A percentile compares a stretch with the other conserved stretches of the same genome.
phyloP scores from a whole-genome alignment of 2,888 invertebrate species.

The Cephus nigrinus region DNA sequence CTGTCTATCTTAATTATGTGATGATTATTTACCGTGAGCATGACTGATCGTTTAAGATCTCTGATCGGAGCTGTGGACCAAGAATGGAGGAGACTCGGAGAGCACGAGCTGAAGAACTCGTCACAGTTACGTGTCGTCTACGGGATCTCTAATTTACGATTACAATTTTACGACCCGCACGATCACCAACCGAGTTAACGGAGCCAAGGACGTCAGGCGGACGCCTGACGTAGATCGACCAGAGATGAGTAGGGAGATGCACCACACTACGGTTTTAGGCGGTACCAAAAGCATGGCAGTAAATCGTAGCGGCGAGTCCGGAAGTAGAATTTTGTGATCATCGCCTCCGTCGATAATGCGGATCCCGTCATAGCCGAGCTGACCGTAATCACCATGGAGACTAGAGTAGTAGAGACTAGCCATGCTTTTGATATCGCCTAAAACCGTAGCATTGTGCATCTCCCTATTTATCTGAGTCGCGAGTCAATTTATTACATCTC shows the following conservation, averaged over 20 bases:
- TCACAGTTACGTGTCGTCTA: constrained; percentile 21
- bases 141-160: constrained; percentile 26
- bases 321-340: too few species aligned
- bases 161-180: constrained; percentile 19
- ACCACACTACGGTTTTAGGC: too few species aligned
- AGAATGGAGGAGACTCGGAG: background rate
- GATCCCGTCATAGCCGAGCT: too few species aligned
- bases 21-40: constrained; percentile 50
- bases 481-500: background rate
- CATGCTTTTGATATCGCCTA: too few species aligned
- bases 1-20: background rate
- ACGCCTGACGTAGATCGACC: constrained; percentile 11
- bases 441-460: too few species aligned
- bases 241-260: too few species aligned
- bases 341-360: too few species aligned
- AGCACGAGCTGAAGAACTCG: background rate
- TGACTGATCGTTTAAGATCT: constrained; percentile 31
- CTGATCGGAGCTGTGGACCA: background rate
- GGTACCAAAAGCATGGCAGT: too few species aligned
- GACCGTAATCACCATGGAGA: too few species aligned
- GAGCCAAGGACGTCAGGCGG: constrained; percentile 31
- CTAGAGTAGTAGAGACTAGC: too few species aligned
- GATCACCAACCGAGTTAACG: constrained; percentile 19
- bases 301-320: too few species aligned
- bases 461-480: too few species aligned